Conservation (phyloP, 2,888 invertebrate species). For the Homarus gammarus region DNA sequence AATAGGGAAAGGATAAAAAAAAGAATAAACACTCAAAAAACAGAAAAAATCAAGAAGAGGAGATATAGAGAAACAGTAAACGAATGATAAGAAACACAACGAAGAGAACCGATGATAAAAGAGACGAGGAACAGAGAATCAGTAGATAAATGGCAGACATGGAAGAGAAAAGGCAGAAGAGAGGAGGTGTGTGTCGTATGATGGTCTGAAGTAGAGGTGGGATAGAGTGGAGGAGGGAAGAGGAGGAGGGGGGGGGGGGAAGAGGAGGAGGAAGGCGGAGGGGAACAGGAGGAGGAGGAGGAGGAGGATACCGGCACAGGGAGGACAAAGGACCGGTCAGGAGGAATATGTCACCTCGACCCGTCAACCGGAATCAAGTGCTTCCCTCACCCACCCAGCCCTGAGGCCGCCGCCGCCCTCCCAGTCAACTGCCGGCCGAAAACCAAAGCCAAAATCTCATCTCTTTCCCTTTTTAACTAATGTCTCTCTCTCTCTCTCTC, state of each 20-base stretch:
- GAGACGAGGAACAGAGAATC: too few species aligned
- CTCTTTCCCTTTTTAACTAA: not conserved
- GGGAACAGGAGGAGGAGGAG: slow-evolving; percentile 15
- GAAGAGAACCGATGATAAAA: too few species aligned
- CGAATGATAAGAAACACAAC: too few species aligned
- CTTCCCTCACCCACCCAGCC: slow-evolving; percentile 34
- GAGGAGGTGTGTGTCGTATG: not conserved
- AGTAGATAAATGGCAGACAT: too few species aligned
- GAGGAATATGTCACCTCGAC: slow-evolving; percentile 63
- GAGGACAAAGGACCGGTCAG: slow-evolving; percentile 64
- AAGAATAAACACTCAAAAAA: too few species aligned
- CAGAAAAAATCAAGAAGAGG: too few species aligned
- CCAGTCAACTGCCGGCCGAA: slow-evolving; percentile 27
- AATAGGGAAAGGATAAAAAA: too few species aligned
- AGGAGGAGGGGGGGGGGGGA: not conserved
- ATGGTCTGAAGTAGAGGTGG: not conserved
- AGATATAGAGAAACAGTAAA: too few species aligned
- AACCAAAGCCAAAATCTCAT: slow-evolving; percentile 1
- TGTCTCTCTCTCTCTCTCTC: not conserved
- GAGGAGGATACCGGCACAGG: slow-evolving; percentile 60
- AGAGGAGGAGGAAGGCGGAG: not conserved
- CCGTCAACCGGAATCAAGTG: slow-evolving; percentile 70
- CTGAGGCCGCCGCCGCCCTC: slow-evolving; percentile 13
- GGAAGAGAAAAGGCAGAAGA: not conserved
- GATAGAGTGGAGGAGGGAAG: slow-evolving; percentile 13